These are phyloP conservation scores for Steatornis caripensis DNA, from an alignment of 2,113 vertebrate genomes.

Conservation along the genomic window DNA sequence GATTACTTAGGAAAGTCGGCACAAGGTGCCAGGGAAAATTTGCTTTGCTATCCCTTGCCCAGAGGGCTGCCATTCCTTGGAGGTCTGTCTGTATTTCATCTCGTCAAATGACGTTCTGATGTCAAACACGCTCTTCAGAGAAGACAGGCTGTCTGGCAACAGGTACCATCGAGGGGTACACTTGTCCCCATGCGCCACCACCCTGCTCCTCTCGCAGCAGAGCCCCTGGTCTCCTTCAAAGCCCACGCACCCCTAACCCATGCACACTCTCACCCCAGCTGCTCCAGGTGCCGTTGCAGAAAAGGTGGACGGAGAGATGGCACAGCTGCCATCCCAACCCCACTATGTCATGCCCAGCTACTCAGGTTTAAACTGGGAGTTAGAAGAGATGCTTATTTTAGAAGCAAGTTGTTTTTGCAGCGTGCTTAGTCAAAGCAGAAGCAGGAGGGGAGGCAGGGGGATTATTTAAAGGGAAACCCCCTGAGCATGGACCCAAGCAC, in stretches of 20 bases:
- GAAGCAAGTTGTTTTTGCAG: slow-evolving; percentile 65
- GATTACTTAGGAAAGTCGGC: slow-evolving; percentile 30
- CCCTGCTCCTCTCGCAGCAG: not conserved
- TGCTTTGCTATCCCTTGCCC: not conserved
- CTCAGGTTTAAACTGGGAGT: slow-evolving; percentile 63
- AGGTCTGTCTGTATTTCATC: slow-evolving; percentile 47
- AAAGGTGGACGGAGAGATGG: not conserved
- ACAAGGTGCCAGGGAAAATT: slow-evolving; percentile 40
- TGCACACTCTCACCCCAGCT: fast-evolving
- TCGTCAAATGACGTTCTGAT: slow-evolving; percentile 13
- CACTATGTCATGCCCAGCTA: slow-evolving; percentile 40
- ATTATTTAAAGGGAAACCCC: slow-evolving; percentile 60
- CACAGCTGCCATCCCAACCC: slow-evolving; percentile 47
- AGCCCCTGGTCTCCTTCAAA: not conserved
- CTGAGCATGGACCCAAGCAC: not conserved
- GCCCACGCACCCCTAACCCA: not conserved
- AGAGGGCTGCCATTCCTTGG: slow-evolving; percentile 23
- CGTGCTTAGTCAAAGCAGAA: slow-evolving; percentile 47
- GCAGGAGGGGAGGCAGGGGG: not conserved
- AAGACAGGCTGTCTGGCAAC: not conserved
- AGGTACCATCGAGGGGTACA: not conserved
- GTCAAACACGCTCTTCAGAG: not conserved
- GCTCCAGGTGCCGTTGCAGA: not conserved
- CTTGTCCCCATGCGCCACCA: not conserved
- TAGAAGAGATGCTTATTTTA: slow-evolving; percentile 71